phyloP scores from a whole-genome alignment of 2,113 vertebrate species.

The Hipposideros armiger region DNA sequence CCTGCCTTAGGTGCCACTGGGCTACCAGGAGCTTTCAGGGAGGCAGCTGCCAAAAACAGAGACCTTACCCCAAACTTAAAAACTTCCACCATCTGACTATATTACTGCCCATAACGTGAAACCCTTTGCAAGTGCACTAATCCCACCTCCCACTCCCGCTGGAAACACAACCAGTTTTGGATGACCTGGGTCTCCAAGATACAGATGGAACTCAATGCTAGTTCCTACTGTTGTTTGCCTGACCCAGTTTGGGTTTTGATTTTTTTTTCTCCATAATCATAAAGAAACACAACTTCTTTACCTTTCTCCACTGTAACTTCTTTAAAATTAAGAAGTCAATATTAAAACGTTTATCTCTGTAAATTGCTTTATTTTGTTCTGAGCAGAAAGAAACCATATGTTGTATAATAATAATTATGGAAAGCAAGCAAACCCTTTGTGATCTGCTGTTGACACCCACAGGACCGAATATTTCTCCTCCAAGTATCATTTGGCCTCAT shows the following conservation, averaged over 20 bases:
- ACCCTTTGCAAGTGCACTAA: not conserved
- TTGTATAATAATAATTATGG: conserved; percentile 32
- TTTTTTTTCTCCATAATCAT: conserved; percentile 24
- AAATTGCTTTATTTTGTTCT: conserved; percentile 5
- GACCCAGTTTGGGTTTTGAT: conserved; percentile 49
- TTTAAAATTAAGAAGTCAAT: conserved; percentile 54
- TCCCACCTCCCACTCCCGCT: not conserved
- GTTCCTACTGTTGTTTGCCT: conserved; percentile 1
- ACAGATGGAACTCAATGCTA: not conserved
- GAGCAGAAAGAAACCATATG: conserved; percentile 6
- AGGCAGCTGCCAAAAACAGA: not conserved
- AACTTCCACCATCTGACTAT: not conserved
- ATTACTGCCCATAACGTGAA: not conserved
- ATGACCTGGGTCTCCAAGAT: conserved; percentile 15
- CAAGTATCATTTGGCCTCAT: not conserved
- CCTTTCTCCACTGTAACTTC: not conserved
- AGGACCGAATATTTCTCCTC: not conserved
- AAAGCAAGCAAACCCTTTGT: not conserved
- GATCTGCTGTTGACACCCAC: not conserved
- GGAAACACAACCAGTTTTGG: conserved; percentile 35
- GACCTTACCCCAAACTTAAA: not conserved
- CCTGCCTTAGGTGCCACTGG: not conserved
- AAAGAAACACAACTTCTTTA: conserved; percentile 40
- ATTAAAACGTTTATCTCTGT: not conserved
- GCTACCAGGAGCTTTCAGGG: not conserved